Conservation (phyloP, 2,888 invertebrate species). For the Brenthis ino region DNA sequence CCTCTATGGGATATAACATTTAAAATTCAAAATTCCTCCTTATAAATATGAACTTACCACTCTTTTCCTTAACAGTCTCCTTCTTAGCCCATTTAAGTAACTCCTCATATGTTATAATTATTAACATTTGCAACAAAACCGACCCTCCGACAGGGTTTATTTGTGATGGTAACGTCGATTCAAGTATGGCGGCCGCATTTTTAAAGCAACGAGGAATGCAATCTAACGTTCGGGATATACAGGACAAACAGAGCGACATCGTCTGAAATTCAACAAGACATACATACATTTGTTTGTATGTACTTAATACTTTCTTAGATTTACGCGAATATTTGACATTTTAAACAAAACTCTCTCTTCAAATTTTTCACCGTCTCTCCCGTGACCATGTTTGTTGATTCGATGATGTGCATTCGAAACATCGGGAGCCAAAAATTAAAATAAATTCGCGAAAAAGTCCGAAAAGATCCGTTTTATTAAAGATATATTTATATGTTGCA, state of each 20-base stretch:
- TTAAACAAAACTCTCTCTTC: no score
- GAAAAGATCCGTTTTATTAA: no score
- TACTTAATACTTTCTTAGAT: no score
- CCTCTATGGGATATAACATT: no score
- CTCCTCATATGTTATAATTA: conserved; percentile 86
- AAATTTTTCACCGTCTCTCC: no score
- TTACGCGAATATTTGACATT: no score
- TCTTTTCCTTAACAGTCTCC: conserved; percentile 61
- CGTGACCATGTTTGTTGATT: no score
- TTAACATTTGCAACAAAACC: conserved; percentile 86
- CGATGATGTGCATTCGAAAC: no score
- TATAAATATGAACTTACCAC: conserved; percentile 48
- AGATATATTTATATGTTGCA: no score
- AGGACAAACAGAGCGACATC: conserved; percentile 88
- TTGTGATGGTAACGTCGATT: conserved; percentile 87
- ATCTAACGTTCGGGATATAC: conserved; percentile 86
- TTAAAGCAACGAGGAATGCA: conserved; percentile 84
- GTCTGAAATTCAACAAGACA: conserved; percentile 62
- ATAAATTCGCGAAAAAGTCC: no score
- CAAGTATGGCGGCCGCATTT: conserved; percentile 83
- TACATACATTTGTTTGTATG: neutral
- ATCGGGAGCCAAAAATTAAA: no score
- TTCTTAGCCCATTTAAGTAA: conserved; percentile 78
- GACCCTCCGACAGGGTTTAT: conserved; percentile 87
- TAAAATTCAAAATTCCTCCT: neutral